Conservation (phyloP, 2,113 vertebrate genomes). For the Delphinapterus leucas region DNA sequence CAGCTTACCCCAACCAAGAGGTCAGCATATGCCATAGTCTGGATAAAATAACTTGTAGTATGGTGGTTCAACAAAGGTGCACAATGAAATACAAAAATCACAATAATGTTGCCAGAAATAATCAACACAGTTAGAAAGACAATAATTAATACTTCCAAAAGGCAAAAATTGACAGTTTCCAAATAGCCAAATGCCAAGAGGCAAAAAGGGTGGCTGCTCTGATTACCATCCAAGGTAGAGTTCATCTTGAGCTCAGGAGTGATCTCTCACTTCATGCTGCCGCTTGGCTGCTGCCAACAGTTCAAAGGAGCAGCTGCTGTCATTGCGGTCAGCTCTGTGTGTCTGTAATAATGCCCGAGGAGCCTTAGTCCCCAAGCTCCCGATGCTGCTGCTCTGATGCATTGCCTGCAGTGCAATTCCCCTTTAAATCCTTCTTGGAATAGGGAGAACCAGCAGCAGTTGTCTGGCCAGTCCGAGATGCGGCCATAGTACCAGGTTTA, state of each 20-base stretch:
- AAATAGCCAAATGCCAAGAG: slow-evolving; percentile 92
- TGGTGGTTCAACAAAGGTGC: slow-evolving; percentile 97
- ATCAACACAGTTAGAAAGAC: slow-evolving; percentile 95
- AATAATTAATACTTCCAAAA: slow-evolving; percentile 94
- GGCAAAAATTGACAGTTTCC: slow-evolving; percentile 90
- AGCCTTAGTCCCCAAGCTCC: slow-evolving; percentile 75
- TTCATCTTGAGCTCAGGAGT: slow-evolving; percentile 91
- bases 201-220: slow-evolving; percentile 91
- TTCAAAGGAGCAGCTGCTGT: slow-evolving; percentile 82
- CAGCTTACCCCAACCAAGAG: slow-evolving; percentile 97
- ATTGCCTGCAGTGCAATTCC: slow-evolving; percentile 80
- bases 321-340: slow-evolving; percentile 76
- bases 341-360: slow-evolving; percentile 76
- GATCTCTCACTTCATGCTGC: slow-evolving; percentile 80
- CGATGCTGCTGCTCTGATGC: slow-evolving; percentile 76
- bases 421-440: slow-evolving; percentile 74
- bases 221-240: slow-evolving; percentile 90
- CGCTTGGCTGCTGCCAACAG: slow-evolving; percentile 80
- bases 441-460: slow-evolving; percentile 71
- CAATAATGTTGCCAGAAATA: slow-evolving; percentile 95
- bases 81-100: slow-evolving; percentile 98
- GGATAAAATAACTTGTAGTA: slow-evolving; percentile 97
- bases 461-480: slow-evolving; percentile 74
- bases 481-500: slow-evolving; percentile 65
- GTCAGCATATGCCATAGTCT: slow-evolving; percentile 99